These are phyloP conservation scores for Siniperca chuatsi DNA, from an alignment of 2,113 vertebrate genomes.

Conservation along the genomic window DNA sequence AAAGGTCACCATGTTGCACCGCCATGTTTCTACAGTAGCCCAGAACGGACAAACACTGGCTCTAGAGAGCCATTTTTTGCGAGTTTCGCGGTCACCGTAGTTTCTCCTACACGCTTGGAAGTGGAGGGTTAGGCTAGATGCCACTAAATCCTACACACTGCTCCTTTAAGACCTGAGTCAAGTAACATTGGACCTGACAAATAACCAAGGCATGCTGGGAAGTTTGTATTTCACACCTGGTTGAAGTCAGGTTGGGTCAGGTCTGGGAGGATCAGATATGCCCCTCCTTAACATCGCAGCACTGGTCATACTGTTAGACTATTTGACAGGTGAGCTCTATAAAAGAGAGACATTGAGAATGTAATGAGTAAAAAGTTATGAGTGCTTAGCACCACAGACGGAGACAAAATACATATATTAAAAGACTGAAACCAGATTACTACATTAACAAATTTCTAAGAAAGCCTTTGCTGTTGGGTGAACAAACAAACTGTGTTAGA, in stretches of 20 bases:
- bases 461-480: neutral
- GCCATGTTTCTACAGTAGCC: too few relatives aligned
- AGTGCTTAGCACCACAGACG: neutral
- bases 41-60: too few relatives aligned
- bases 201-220: neutral
- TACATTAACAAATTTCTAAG: slow-evolving; percentile 1
- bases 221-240: neutral
- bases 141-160: too few relatives aligned
- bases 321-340: neutral
- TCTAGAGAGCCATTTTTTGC: too few relatives aligned
- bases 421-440: slow-evolving; percentile 19
- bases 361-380: neutral
- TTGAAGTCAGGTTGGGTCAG: neutral
- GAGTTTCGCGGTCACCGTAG: too few relatives aligned
- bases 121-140: too few relatives aligned
- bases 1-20: too few relatives aligned
- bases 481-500: slow-evolving; percentile 20
- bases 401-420: slow-evolving; percentile 8
- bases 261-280: neutral
- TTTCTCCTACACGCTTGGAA: too few relatives aligned
- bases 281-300: neutral
- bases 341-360: neutral
- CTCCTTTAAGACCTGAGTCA: neutral
- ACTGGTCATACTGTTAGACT: neutral
- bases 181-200: neutral